Base-by-base conservation (phyloP, 2,797 vertebrate genomes). In the Cichlasoma orientale region DNA sequence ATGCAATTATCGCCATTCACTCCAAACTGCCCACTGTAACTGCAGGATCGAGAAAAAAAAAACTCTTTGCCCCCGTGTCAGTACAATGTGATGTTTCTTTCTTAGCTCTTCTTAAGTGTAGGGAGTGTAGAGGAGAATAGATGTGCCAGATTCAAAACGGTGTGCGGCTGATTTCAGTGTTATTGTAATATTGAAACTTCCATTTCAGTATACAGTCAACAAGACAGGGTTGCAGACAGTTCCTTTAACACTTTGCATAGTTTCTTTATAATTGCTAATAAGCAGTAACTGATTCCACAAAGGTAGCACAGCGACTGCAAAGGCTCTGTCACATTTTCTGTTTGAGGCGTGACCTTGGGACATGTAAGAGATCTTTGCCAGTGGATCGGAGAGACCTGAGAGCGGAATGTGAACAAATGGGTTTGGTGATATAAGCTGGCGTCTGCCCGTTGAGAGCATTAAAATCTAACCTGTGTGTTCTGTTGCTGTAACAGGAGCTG, bases 401-500 rank as follows among this genome's bases (percentile, higher is more conserved):
- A 27, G 23, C 38, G 27, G 61, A 16, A 47, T 66, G 38, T n/a
- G 10, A n/a, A 66, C 61, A 66, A 47, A 29, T 50, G 61, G 9
- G 61, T 19, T 29, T 66, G 61, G 19, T 47, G 61, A 66, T 47
- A 1, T 7, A 66, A 66, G 61, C 23, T 66, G 61, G 18, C 23
- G 16, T 25, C 59, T 63, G 59, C 14, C 21, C 23, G 27, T 27
- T 47, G 27, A 47, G 16, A 47, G 41, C 23, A 41, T 47, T 66
- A 27, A 66, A 66, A 33, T 56, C 44, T 19, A 23, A 8, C 7
- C 13, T 74, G 33, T 86, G 2, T 77, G 25, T 69, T 77, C 18
- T 85, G n/a, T 47, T 80, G 21, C 66, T 90, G 86, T 90, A 91
- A 86, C 82, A 98, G 97, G 97, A 98, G 84, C 91, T 98, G 77